These are phyloP conservation scores for Cantharis flavilabris DNA, from an alignment of 2,888 invertebrate genomes.

Conservation along the genomic window DNA sequence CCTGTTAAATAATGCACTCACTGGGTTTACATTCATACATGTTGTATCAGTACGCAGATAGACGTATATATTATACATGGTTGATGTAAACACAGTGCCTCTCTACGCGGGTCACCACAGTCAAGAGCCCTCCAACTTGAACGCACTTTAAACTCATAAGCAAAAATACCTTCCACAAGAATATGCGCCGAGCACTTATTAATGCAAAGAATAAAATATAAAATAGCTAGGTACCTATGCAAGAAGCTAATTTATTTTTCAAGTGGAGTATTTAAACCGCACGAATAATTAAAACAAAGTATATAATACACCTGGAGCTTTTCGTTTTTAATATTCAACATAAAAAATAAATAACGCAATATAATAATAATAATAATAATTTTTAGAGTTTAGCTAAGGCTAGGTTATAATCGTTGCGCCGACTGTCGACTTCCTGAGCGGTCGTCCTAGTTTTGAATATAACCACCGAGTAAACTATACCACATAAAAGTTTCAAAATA, in stretches of 20 bases:
- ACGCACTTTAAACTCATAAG: conserved; percentile 44
- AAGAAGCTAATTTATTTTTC: conserved; percentile 25
- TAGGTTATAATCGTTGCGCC: not conserved
- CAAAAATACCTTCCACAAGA: conserved; percentile 39
- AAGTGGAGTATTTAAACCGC: conserved; percentile 16
- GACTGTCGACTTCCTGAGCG: not conserved
- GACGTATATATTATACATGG: conserved; percentile 53
- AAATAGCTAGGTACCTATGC: conserved; percentile 23
- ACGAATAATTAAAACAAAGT: conserved; percentile 24
- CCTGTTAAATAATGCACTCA: conserved; percentile 50
- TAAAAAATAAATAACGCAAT: not conserved
- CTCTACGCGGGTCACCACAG: conserved; percentile 41
- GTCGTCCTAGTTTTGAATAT: not conserved
- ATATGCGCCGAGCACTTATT: conserved; percentile 25
- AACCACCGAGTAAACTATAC: not conserved
- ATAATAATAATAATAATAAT: not conserved
- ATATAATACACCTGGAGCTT: not conserved
- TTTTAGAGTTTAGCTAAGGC: not conserved
- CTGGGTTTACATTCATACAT: conserved; percentile 50
- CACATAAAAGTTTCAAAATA: not conserved
- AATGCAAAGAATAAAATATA: conserved; percentile 30
- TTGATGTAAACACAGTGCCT: conserved; percentile 46
- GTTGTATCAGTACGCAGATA: conserved; percentile 54
- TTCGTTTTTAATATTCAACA: not conserved
- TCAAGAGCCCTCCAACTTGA: conserved; percentile 40